Percentiles rank a stretch among this genome's conserved stretches.
These are phyloP conservation scores for Lucilia cuprina DNA, from an alignment of 1,140 invertebrate genomes.

Conservation along the genomic window DNA sequence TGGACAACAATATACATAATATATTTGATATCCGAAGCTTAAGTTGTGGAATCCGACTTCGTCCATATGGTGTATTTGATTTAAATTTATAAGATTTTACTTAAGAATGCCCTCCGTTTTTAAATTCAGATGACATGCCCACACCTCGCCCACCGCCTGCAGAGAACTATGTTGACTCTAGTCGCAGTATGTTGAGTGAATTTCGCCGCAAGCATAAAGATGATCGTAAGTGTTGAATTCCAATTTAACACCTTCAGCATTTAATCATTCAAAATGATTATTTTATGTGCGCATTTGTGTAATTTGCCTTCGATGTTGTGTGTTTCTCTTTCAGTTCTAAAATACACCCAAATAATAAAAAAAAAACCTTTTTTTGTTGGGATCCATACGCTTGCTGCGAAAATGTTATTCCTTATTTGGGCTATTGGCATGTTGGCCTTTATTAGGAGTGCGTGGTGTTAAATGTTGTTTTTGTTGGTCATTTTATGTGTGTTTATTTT, in stretches of 20 bases:
- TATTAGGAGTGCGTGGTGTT: neutral
- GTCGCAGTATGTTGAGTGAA: constrained; percentile 54
- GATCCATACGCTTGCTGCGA: constrained; percentile 13
- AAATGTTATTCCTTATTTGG: neutral
- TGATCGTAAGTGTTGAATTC: constrained; percentile 56
- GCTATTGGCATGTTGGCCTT: constrained; percentile 28
- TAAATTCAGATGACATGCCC: constrained; percentile 57
- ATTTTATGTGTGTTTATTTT: constrained; percentile 38
- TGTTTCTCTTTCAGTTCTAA: constrained; percentile 33
- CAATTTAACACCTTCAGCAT: neutral
- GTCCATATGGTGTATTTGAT: neutral
- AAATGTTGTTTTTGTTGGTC: constrained; percentile 5
- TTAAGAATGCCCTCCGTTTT: neutral
- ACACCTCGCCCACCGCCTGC: constrained; percentile 53
- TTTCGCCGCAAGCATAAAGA: constrained; percentile 62
- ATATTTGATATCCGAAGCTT: neutral
- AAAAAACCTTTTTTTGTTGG: neutral
- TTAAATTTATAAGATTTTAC: neutral
- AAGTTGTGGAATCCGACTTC: neutral
- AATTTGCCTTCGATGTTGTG: constrained; percentile 58
- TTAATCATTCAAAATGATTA: neutral
- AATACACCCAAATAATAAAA: neutral
- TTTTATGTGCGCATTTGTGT: neutral
- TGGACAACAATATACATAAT: too few species aligned
- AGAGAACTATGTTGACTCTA: constrained; percentile 58